These are phyloP conservation scores for Lithophane socia DNA, from an alignment of 2,888 invertebrate genomes.

Conservation along the genomic window DNA sequence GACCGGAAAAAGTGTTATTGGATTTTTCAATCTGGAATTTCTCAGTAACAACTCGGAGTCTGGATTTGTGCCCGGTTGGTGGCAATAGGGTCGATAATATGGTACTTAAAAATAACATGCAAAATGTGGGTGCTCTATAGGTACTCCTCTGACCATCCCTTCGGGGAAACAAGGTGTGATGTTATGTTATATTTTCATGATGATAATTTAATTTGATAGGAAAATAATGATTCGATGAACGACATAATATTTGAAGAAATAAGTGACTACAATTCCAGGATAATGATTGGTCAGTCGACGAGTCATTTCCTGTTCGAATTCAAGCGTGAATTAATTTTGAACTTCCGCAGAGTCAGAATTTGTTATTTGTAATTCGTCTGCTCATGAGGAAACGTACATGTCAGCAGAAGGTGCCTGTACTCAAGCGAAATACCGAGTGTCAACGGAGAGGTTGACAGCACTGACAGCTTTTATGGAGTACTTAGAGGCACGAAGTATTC, in stretches of 20 bases:
- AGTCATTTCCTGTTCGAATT: slow-evolving; percentile 22
- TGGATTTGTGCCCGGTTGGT: background rate
- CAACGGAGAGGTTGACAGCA: background rate
- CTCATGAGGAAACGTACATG: background rate
- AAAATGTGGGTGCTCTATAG: background rate
- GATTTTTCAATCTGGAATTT: background rate
- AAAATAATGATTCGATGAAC: background rate
- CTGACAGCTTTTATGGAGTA: background rate
- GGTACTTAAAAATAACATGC: background rate
- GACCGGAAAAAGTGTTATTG: background rate
- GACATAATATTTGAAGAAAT: slow-evolving; percentile 1
- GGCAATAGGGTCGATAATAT: background rate
- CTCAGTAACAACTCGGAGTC: background rate
- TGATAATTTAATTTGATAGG: slow-evolving; percentile 1
- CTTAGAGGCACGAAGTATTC: background rate
- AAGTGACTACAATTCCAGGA: slow-evolving; percentile 9
- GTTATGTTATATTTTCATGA: background rate
- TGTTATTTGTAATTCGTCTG: background rate
- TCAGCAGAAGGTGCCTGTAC: background rate
- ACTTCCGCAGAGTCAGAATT: slow-evolving; percentile 1
- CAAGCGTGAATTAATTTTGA: background rate
- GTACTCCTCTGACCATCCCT: background rate
- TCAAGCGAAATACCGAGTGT: background rate
- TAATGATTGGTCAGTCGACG: background rate
- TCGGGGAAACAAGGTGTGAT: background rate